A percentile compares a stretch with the other conserved stretches of the same genome.
phyloP scores from a whole-genome alignment of 2,888 invertebrate species.

The Hydraecia micacea region DNA sequence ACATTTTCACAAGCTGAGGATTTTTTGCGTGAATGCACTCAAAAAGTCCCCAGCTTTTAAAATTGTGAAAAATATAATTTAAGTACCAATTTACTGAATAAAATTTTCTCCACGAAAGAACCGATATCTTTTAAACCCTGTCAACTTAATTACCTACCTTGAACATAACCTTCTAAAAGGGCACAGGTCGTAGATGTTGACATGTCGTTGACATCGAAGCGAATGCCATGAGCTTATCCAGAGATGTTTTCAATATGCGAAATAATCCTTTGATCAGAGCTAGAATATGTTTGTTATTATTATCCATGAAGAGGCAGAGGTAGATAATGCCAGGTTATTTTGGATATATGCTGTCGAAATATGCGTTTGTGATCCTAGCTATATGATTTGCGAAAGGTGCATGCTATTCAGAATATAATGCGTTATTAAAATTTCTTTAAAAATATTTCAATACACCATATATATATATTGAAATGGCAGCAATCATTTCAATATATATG shows the following conservation, averaged over 20 bases:
- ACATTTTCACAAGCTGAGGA: background rate
- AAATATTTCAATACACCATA: slow-evolving; percentile 14
- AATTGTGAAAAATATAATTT: background rate
- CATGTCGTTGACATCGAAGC: slow-evolving; percentile 48
- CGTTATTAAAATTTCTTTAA: background rate
- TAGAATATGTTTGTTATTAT: slow-evolving; percentile 62
- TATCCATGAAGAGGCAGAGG: slow-evolving; percentile 34
- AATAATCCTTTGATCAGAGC: slow-evolving; percentile 67
- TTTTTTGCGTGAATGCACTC: background rate
- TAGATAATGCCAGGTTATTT: slow-evolving; percentile 16
- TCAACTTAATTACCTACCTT: slow-evolving; percentile 43
- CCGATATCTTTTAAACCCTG: slow-evolving; percentile 19
- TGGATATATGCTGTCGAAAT: slow-evolving; percentile 16
- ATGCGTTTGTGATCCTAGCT: background rate
- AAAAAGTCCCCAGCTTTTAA: background rate
- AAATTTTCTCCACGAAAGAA: slow-evolving; percentile 25
- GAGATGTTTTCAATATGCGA: slow-evolving; percentile 67
- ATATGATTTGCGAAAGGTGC: slow-evolving; percentile 3
- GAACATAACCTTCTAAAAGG: slow-evolving; percentile 58
- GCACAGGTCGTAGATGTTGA: slow-evolving; percentile 48
- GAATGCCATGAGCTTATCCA: slow-evolving; percentile 49
- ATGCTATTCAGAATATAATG: slow-evolving; percentile 12
- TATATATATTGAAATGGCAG: too few relatives aligned
- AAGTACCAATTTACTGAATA: slow-evolving; percentile 8
- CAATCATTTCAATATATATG: background rate